Conservation (phyloP, 1,140 invertebrate genomes). For the Macrocentrus cingulum region DNA sequence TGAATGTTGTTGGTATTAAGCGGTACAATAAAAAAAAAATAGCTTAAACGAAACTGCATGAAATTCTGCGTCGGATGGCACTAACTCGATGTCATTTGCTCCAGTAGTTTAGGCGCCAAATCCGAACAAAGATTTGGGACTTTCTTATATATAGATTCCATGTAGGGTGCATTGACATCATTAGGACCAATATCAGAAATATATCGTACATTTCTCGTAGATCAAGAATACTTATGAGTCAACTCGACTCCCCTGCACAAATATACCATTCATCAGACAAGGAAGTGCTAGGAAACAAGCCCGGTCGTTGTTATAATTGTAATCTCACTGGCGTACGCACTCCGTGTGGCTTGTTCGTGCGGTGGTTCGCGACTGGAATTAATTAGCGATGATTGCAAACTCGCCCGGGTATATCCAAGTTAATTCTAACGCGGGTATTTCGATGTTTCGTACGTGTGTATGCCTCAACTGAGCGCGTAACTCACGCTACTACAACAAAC, state of each 20-base stretch:
- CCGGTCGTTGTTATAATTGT: constrained; percentile 25
- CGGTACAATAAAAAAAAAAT: too few species aligned
- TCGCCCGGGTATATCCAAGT: constrained; percentile 11
- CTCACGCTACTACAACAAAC: background rate
- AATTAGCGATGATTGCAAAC: constrained; percentile 31
- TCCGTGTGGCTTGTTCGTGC: constrained; percentile 26
- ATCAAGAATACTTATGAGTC: constrained; percentile 2
- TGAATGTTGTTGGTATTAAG: too few species aligned
- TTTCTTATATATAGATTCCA: too few species aligned
- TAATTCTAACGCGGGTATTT: constrained; percentile 19
- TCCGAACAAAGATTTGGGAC: too few species aligned
- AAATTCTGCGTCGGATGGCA: too few species aligned
- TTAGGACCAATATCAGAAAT: too few species aligned
- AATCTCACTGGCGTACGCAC: constrained; percentile 25
- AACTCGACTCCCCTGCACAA: background rate
- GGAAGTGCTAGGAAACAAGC: background rate
- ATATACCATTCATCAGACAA: background rate
- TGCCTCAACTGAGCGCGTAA: constrained; percentile 3
- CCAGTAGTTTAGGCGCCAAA: too few species aligned
- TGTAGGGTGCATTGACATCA: too few species aligned
- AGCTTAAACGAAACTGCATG: too few species aligned
- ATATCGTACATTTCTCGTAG: too few species aligned
- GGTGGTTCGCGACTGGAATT: constrained; percentile 27
- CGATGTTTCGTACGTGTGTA: constrained; percentile 20
- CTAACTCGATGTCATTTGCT: too few species aligned